Evolutionary conservation across 35 echinoderm and acorn worm species (phyloP), one percentile per base, ranked within the genome.

Genomic region (Chiridota heheva): DNA sequence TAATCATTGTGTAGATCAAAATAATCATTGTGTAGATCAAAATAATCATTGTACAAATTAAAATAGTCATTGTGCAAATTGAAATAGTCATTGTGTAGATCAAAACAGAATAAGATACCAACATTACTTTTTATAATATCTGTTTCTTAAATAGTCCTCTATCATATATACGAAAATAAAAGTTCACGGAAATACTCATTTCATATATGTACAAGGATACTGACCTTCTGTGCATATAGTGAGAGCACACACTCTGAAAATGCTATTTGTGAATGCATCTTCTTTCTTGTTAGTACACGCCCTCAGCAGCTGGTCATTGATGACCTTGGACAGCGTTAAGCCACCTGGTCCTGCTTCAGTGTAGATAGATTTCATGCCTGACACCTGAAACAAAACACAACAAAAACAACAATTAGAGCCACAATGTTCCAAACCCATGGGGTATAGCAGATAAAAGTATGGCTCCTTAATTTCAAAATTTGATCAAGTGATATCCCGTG

Each of bases 351-450:
- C 94, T 24, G 94, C 88, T 58, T 97, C 88, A 15, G 67, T 66
- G 42, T 97, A 97, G 44, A 97, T 97, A 44, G 94, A 88, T 70
- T 97, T 87, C 94, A 97, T 97, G 2, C 94, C 94, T 36, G 89
- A 86, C 17, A 97, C 94, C 88, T 90, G 46, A 20, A 76, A 29
- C 18, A 57, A 37, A 35, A 61, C 17, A 72, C 48, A 56, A 29
- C 13, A 82, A 7, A 34, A 24, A 63, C 30, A 49, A 30, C 25
- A 58, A 60, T 16, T 37, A 37, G 16, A 28, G 2, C 6, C 61
- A 28, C 39, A 12, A n/a, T 12, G n/a, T 12, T 8, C 8, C n/a
- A 12, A n/a, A n/a, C n/a, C n/a, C n/a, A n/a, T n/a, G 8, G 47
- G 47, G 47, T 22, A 51, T 51, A 25, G 41, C n/a, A 27, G 61